A percentile compares a stretch with the other conserved stretches of the same genome.
Evolutionary conservation across 2,113 vertebrate genomes (phyloP).

Genomic region (Ictidomys tridecemlineatus): DNA sequence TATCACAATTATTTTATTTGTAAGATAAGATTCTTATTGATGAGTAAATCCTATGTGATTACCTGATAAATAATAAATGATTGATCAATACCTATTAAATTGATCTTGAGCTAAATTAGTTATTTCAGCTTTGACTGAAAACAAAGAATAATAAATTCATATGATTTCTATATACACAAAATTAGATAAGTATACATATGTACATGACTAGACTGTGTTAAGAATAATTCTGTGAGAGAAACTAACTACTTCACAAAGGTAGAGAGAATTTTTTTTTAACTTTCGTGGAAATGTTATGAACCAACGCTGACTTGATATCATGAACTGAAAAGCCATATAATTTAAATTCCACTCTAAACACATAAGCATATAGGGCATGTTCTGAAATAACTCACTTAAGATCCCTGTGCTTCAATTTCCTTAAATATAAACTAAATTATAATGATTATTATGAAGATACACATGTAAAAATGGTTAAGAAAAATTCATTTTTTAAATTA

Average conservation of each 20-base stretch:
- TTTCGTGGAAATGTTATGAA: not conserved
- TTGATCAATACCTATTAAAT: not conserved
- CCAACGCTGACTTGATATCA: not conserved
- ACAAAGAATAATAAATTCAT: not conserved
- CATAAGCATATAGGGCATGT: not conserved
- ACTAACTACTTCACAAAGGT: not conserved
- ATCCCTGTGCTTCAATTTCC: not conserved
- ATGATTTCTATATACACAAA: not conserved
- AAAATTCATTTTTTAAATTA: not conserved
- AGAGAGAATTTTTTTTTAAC: not conserved
- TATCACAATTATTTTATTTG: not conserved
- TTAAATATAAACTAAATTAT: not conserved
- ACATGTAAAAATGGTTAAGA: slow-evolving; percentile 3
- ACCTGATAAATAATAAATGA: not conserved
- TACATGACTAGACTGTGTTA: not conserved
- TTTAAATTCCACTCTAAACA: not conserved
- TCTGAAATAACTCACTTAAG: not conserved
- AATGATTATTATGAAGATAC: not conserved
- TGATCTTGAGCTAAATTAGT: not conserved
- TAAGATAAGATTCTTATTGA: not conserved
- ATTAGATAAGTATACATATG: not conserved
- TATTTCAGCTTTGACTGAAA: not conserved
- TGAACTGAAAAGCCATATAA: not conserved
- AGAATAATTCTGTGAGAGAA: not conserved
- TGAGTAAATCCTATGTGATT: not conserved